These are phyloP conservation scores for Akabosia matsudoensis DNA, from an alignment of 1,140 invertebrate species.

Conservation along the genomic window DNA sequence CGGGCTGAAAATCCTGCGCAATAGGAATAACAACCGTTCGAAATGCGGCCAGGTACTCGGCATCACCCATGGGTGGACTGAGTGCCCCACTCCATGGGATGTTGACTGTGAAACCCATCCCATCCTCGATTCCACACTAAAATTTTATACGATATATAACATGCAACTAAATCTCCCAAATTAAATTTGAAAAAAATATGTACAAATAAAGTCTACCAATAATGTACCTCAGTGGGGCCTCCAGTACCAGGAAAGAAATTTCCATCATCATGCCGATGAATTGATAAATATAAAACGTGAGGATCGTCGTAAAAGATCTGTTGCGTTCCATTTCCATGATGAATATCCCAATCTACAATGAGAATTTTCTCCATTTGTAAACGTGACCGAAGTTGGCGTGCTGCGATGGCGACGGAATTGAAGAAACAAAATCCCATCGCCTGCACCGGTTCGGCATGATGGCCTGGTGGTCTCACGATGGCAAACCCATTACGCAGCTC, in stretches of 20 bases:
- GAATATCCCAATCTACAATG: slow-evolving; percentile 98
- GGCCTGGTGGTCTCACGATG: slow-evolving; percentile 86
- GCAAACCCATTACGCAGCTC: slow-evolving; percentile 80
- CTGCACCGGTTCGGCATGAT: slow-evolving; percentile 94
- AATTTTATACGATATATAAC: slow-evolving; percentile 15
- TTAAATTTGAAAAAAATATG: slow-evolving; percentile 1
- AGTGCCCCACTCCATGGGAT: slow-evolving; percentile 86
- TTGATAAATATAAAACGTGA: slow-evolving; percentile 89
- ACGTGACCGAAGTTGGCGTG: slow-evolving; percentile 79
- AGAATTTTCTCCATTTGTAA: slow-evolving; percentile 83
- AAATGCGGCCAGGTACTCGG: slow-evolving; percentile 97
- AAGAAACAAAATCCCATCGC: slow-evolving; percentile 99
- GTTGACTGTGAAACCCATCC: slow-evolving; percentile 95
- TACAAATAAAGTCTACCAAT: neutral
- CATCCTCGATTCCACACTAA: slow-evolving; percentile 79
- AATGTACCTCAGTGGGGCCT: slow-evolving; percentile 69
- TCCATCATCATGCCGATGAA: slow-evolving; percentile 98
- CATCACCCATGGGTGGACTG: slow-evolving; percentile 89
- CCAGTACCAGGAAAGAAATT: slow-evolving; percentile 99
- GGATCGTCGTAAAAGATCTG: slow-evolving; percentile 94
- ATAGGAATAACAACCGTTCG: slow-evolving; percentile 88
- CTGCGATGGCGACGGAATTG: slow-evolving; percentile 97
- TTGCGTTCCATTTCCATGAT: slow-evolving; percentile 99
- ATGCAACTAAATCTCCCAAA: neutral
- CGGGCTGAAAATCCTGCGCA: slow-evolving; percentile 85